A percentile compares a stretch with the other conserved stretches of the same genome.
phyloP scores from a whole-genome alignment of 2,888 invertebrate genomes.

The Leptodirus hochenwartii region DNA sequence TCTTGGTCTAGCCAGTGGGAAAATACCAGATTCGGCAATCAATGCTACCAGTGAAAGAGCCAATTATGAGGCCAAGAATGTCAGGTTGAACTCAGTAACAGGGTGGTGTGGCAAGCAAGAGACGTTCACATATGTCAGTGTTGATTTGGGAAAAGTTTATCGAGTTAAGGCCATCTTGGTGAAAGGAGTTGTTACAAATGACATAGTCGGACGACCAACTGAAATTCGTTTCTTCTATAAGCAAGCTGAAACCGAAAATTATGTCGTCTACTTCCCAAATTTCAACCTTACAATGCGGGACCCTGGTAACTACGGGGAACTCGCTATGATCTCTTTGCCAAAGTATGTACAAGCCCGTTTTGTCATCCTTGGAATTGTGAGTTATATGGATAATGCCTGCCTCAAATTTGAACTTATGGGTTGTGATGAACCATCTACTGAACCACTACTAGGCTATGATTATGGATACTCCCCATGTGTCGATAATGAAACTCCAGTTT shows the following conservation, averaged over 20 bases:
- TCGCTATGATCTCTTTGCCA: slow-evolving; percentile 89
- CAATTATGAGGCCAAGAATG: slow-evolving; percentile 79
- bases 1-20: slow-evolving; percentile 76
- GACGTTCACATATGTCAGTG: slow-evolving; percentile 88
- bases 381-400: slow-evolving; percentile 93
- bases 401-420: slow-evolving; percentile 93
- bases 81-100: slow-evolving; percentile 79
- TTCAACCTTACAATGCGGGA: slow-evolving; percentile 88
- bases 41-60: slow-evolving; percentile 88
- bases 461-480: slow-evolving; percentile 89
- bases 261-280: slow-evolving; percentile 93
- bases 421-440: slow-evolving; percentile 69
- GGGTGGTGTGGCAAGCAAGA: slow-evolving; percentile 97
- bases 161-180: slow-evolving; percentile 84
- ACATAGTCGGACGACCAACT: slow-evolving; percentile 87
- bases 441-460: slow-evolving; percentile 79
- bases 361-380: slow-evolving; percentile 86
- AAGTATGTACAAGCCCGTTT: slow-evolving; percentile 88
- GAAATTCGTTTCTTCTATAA: slow-evolving; percentile 96
- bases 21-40: slow-evolving; percentile 86
- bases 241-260: slow-evolving; percentile 82
- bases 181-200: slow-evolving; percentile 87
- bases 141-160: slow-evolving; percentile 85
- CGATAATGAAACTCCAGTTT: slow-evolving; percentile 90
- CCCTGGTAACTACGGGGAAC: slow-evolving; percentile 91